A percentile compares a stretch with the other conserved stretches of the same genome.
Conservation (phyloP, 2,113 vertebrate genomes). For the Brachypodius melanocephalos region DNA sequence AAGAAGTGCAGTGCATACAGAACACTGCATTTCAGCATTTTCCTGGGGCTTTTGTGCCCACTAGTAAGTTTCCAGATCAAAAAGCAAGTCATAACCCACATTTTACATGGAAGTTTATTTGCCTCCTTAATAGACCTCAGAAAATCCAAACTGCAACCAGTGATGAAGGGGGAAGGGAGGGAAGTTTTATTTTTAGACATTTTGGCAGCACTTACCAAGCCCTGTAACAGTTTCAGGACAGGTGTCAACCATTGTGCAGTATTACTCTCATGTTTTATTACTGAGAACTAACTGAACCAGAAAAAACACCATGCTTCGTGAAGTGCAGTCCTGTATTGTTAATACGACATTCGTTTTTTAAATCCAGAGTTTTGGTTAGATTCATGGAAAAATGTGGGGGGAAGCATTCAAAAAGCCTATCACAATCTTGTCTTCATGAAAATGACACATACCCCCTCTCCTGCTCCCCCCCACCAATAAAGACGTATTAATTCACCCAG, state of each 20-base stretch:
- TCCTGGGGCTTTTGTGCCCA: neutral
- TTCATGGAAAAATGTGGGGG: neutral
- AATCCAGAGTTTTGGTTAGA: neutral
- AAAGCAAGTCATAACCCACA: conserved; percentile 39
- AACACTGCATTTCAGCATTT: neutral
- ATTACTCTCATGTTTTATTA: conserved; percentile 52
- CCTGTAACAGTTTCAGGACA: conserved; percentile 32
- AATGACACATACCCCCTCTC: neutral
- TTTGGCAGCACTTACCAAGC: conserved; percentile 49
- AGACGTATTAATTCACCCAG: neutral
- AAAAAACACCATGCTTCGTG: neutral
- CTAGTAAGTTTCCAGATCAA: conserved; percentile 24
- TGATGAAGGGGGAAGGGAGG: neutral
- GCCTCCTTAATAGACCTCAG: conserved; percentile 13
- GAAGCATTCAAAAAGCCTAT: neutral
- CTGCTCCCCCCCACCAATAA: neutral
- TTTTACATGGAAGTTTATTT: conserved; percentile 30
- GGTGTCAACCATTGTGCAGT: conserved; percentile 51
- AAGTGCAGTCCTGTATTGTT: neutral
- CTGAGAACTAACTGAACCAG: conserved; percentile 41
- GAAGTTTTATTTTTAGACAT: conserved; percentile 53
- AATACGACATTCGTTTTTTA: neutral
- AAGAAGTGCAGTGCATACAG: neutral
- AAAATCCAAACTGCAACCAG: conserved; percentile 37
- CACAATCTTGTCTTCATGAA: neutral